phyloP scores from a whole-genome alignment of 2,113 vertebrate genomes.

The Plotosus lineatus region DNA sequence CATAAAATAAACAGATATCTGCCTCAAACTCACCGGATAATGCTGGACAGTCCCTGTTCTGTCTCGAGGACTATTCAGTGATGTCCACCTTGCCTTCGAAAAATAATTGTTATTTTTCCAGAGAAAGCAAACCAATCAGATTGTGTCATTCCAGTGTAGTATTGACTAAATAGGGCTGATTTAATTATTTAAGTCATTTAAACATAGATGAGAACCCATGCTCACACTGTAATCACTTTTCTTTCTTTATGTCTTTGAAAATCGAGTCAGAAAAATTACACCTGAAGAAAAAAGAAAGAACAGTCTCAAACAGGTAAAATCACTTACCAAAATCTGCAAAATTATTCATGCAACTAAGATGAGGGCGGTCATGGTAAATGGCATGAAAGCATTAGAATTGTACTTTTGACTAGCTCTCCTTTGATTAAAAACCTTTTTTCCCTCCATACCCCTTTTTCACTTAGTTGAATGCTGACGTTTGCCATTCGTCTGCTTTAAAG shows the following conservation, averaged over 20 bases:
- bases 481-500: constrained; percentile 53
- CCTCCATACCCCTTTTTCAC: constrained; percentile 32
- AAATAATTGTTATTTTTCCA: no score
- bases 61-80: no score
- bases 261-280: constrained; percentile 1
- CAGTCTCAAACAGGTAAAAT: constrained; percentile 21
- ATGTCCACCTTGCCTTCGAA: no score
- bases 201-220: neutral
- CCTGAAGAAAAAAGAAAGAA: neutral
- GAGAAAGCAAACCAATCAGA: no score
- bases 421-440: constrained; percentile 40
- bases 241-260: neutral
- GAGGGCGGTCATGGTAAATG: constrained; percentile 11
- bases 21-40: no score
- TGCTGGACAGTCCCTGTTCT: no score
- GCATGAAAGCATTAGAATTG: constrained; percentile 32
- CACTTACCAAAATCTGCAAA: neutral
- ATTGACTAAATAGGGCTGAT: no score
- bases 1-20: no score
- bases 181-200: no score
- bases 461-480: constrained; percentile 44
- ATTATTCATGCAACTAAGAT: constrained; percentile 9
- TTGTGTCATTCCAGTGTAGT: no score
- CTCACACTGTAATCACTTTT: neutral
- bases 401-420: constrained; percentile 44